These are phyloP conservation scores for Callinectes sapidus DNA, from an alignment of 2,888 invertebrate genomes.

Conservation along the genomic window DNA sequence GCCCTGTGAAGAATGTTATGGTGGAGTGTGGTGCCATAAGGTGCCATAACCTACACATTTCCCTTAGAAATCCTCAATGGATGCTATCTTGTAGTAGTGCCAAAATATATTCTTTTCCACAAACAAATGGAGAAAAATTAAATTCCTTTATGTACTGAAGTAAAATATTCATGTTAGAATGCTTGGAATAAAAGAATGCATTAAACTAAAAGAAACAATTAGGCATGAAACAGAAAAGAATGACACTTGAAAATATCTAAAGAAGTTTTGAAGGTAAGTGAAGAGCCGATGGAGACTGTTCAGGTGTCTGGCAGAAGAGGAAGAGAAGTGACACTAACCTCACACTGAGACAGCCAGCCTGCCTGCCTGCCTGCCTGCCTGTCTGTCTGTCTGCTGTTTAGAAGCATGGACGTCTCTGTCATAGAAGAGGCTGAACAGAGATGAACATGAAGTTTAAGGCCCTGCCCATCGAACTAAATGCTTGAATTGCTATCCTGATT, in stretches of 20 bases:
- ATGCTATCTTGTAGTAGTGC: background rate
- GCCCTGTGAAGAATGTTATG: background rate
- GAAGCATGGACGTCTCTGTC: background rate
- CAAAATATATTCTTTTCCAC: background rate
- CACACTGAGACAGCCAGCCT: background rate
- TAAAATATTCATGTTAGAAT: background rate
- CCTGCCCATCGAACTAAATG: background rate
- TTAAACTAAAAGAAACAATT: background rate
- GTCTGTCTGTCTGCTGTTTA: background rate
- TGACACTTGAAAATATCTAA: background rate
- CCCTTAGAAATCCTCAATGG: background rate
- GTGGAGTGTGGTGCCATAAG: background rate
- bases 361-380: slow-evolving; percentile 17
- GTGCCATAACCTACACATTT: background rate
- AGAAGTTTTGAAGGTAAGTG: background rate
- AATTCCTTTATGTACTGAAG: background rate
- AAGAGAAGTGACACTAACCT: background rate
- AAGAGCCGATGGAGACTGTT: background rate
- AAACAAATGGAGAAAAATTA: background rate
- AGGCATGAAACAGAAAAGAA: background rate
- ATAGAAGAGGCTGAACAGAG: background rate
- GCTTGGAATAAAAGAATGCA: background rate
- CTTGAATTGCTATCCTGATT: background rate
- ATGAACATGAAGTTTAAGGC: background rate
- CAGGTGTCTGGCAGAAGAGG: background rate